Percentiles rank a stretch among this genome's conserved stretches.
Conservation (phyloP, 2,113 vertebrate species). For the Phaethon lepturus region DNA sequence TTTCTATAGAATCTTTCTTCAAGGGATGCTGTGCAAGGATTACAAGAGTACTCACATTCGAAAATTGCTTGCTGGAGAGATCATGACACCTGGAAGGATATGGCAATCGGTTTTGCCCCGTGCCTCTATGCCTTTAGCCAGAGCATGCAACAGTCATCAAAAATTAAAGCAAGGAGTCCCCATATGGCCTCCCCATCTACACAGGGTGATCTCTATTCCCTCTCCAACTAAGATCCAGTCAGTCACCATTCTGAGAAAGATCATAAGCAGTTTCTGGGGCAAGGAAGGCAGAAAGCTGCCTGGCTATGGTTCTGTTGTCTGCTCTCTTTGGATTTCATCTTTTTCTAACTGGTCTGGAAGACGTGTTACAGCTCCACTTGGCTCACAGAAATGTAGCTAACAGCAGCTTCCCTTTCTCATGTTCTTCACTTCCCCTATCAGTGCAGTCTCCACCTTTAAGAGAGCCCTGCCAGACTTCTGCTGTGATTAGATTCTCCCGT, state of each 20-base stretch:
- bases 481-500: background rate
- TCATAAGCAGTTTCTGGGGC: background rate
- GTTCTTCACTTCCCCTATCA: background rate
- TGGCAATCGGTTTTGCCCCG: background rate
- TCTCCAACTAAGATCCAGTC: background rate
- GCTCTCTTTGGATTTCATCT: background rate
- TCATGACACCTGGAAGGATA: background rate
- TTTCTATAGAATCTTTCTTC: background rate
- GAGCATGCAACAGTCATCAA: background rate
- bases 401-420: background rate
- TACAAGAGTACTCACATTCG: background rate
- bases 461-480: background rate
- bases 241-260: background rate
- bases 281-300: background rate
- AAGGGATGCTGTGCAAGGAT: background rate
- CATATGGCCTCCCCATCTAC: background rate
- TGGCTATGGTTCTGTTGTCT: background rate
- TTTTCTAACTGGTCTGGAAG: background rate
- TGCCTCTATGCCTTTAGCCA: background rate
- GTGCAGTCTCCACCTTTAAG: background rate
- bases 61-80: background rate
- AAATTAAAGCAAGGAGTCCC: background rate
- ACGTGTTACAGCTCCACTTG: background rate
- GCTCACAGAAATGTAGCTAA: background rate
- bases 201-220: background rate